Evolutionary conservation across 1,140 invertebrate species (phyloP).

Genomic region (Drosophila aff.): DNA sequence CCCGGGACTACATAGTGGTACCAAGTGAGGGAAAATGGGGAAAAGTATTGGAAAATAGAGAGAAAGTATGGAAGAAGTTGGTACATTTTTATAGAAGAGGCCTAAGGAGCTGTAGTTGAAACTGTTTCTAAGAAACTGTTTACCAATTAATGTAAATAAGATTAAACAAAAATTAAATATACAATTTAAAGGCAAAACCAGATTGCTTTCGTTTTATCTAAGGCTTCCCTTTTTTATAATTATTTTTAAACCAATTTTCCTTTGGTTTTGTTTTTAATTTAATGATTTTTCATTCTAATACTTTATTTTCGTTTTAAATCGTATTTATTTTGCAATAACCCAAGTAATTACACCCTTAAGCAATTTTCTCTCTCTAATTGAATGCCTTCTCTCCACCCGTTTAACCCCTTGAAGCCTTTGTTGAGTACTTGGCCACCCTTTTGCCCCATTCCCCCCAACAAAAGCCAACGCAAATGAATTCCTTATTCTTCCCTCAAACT

Average conservation of each 20-base stretch:
- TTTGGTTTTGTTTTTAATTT: too few species aligned
- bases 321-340: too few species aligned
- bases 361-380: neutral
- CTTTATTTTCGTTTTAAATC: neutral
- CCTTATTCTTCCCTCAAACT: slow-evolving; percentile 9
- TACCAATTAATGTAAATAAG: too few species aligned
- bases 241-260: too few species aligned
- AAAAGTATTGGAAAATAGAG: neutral
- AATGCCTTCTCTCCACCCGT: neutral
- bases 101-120: neutral
- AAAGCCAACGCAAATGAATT: slow-evolving; percentile 1
- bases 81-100: neutral
- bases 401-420: slow-evolving; percentile 10
- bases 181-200: neutral
- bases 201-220: too few species aligned
- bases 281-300: rapidly evolving
- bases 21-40: neutral
- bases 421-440: slow-evolving; percentile 1
- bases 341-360: neutral
- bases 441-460: neutral
- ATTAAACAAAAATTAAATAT: too few species aligned
- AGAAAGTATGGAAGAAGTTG: neutral
- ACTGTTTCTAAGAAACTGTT: neutral
- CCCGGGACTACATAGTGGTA: neutral
- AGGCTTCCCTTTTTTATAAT: too few species aligned